These are phyloP conservation scores for Hemicordylus capensis DNA, from an alignment of 2,113 vertebrate genomes.

Conservation along the genomic window DNA sequence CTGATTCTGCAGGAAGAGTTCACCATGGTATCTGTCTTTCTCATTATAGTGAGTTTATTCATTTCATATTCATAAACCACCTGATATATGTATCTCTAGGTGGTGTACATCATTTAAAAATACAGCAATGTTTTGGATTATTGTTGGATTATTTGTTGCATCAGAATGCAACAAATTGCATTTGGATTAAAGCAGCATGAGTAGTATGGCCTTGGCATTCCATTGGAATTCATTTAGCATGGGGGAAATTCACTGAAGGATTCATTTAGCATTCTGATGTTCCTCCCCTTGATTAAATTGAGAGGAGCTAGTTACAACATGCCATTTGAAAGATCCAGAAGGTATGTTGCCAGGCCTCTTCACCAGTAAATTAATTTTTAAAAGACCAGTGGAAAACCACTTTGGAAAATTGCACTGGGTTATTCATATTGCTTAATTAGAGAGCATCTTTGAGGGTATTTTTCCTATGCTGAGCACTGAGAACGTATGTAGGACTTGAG, in stretches of 20 bases:
- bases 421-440: not conserved
- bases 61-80: no score
- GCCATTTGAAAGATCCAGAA: not conserved
- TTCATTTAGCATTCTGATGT: not conserved
- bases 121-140: no score
- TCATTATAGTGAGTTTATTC: not conserved
- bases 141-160: no score
- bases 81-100: no score
- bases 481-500: not conserved
- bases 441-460: not conserved
- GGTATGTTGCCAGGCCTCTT: not conserved
- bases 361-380: not conserved
- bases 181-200: not conserved
- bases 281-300: not conserved
- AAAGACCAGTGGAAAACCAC: not conserved
- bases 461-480: not conserved
- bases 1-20: not conserved
- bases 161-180: not conserved
- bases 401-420: not conserved
- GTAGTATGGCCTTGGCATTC: not conserved
- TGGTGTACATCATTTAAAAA: no score
- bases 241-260: no score
- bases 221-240: no score
- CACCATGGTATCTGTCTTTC: not conserved
- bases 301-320: not conserved